phyloP scores from a whole-genome alignment of 1,140 invertebrate genomes.

The Radopholus similis region DNA sequence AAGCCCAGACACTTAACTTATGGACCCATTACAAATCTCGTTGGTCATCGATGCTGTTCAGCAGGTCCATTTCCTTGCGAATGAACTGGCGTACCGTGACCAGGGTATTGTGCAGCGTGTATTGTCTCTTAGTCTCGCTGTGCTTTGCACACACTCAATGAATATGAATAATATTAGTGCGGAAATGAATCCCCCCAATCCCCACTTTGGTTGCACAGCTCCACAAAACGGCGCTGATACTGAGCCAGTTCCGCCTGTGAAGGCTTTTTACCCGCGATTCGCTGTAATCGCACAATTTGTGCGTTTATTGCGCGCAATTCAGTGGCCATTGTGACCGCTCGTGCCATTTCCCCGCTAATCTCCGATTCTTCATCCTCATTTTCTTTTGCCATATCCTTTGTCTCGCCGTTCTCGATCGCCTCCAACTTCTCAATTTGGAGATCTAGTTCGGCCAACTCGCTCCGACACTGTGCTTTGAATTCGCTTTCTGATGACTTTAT shows the following conservation, averaged over 20 bases:
- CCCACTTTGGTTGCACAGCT: constrained; percentile 88
- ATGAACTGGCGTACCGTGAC: constrained; percentile 86
- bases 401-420: neutral
- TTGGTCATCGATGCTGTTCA: constrained; percentile 89
- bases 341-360: neutral
- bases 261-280: constrained; percentile 83
- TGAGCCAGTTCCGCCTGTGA: constrained; percentile 84
- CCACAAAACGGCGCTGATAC: constrained; percentile 88
- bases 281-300: constrained; percentile 72
- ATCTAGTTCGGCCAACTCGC: constrained; percentile 61
- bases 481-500: constrained; percentile 72
- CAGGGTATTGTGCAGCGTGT: constrained; percentile 89
- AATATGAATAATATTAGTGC: constrained; percentile 3
- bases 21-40: constrained; percentile 77
- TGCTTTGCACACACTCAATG: constrained; percentile 83
- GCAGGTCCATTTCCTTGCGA: constrained; percentile 79
- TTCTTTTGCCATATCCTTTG: neutral
- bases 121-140: constrained; percentile 93
- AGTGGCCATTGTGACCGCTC: constrained; percentile 39
- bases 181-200: neutral
- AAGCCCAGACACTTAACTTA: constrained; percentile 21
- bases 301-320: constrained; percentile 74
- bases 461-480: constrained; percentile 74
- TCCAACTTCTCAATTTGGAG: constrained; percentile 60
- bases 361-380: neutral